A percentile compares a stretch with the other conserved stretches of the same genome.
These are phyloP conservation scores for Euphonia xanthogaster DNA, from an alignment of 2,797 vertebrate genomes.

Conservation along the genomic window DNA sequence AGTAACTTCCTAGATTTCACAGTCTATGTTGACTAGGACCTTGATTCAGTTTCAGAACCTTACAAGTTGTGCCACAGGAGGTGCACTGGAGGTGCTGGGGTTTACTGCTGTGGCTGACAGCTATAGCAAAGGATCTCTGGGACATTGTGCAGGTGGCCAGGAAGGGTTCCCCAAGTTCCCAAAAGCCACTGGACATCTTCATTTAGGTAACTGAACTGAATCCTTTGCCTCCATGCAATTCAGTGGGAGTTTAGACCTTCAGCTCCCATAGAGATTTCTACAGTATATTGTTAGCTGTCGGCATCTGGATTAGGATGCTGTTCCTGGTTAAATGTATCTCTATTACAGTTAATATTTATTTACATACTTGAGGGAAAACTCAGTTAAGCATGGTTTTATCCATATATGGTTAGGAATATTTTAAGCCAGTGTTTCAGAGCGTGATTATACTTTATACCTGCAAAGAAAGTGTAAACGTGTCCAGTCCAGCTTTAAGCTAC, in stretches of 20 bases:
- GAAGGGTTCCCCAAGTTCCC: background rate
- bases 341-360: background rate
- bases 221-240: background rate
- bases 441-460: background rate
- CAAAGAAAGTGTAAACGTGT: background rate
- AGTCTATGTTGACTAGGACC: background rate
- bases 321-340: background rate
- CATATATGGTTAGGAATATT: background rate
- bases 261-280: background rate
- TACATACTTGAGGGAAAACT: background rate
- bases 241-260: background rate
- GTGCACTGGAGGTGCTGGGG: background rate
- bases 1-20: background rate
- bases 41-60: background rate
- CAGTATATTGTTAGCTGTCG: background rate
- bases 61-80: background rate
- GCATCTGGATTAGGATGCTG: background rate
- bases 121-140: background rate
- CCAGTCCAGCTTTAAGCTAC: background rate
- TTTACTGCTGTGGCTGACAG: background rate
- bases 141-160: background rate
- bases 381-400: background rate
- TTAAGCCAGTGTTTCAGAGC: background rate
- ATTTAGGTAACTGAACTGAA: background rate
- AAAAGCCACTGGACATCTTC: background rate